A percentile compares a stretch with the other conserved stretches of the same genome.
phyloP scores from a whole-genome alignment of 2,888 invertebrate genomes.

The Blomia tropicalis region DNA sequence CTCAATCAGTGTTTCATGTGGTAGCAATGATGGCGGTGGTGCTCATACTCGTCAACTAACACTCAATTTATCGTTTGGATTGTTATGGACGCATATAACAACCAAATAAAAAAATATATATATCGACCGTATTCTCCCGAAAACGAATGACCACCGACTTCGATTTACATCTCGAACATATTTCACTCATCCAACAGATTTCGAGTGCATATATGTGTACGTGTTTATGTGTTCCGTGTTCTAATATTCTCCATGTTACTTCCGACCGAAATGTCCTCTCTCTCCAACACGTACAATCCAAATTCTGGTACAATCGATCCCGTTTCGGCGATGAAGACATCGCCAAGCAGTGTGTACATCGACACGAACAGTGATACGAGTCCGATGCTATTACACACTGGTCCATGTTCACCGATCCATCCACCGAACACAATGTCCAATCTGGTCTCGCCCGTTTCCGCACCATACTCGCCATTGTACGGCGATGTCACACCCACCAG shows the following conservation, averaged over 20 bases:
- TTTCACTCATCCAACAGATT: too few species aligned
- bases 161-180: too few species aligned
- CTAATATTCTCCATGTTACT: too few species aligned
- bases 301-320: neutral
- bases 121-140: too few species aligned
- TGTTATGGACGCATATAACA: too few species aligned
- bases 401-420: neutral
- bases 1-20: neutral
- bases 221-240: neutral
- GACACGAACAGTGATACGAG: neutral
- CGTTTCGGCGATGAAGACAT: neutral
- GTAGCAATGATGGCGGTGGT: too few species aligned
- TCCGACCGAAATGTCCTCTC: neutral
- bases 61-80: too few species aligned
- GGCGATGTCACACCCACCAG: slow-evolving; percentile 8
- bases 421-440: neutral
- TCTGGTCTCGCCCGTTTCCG: neutral
- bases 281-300: neutral
- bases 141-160: too few species aligned
- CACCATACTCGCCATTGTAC: slow-evolving; percentile 1
- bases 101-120: too few species aligned
- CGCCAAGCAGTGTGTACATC: neutral
- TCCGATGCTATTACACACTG: neutral
- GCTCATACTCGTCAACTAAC: too few species aligned
- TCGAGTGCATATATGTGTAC: neutral